Evolutionary conservation across 2,797 vertebrate species (phyloP).

Genomic region (Amblyopsis hoosieri): DNA sequence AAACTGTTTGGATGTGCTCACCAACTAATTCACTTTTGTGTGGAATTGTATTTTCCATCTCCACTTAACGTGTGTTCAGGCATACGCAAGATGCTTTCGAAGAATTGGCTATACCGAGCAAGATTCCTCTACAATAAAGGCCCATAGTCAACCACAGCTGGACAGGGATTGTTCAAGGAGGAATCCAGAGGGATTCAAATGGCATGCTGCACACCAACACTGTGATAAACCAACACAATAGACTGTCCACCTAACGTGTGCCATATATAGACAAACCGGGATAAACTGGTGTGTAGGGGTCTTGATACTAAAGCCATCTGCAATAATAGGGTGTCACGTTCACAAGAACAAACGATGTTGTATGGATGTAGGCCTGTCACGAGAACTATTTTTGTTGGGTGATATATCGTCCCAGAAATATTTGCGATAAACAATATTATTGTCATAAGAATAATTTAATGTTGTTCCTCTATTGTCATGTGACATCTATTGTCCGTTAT

Average conservation of each 20-base stretch:
- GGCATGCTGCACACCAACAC: not conserved
- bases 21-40: not conserved
- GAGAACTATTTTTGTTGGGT: no score
- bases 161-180: not conserved
- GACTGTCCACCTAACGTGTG: not conserved
- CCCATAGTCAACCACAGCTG: not conserved
- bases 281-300: constrained; percentile 8
- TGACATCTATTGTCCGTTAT: no score
- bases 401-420: no score
- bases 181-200: constrained; percentile 5
- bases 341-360: no score
- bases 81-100: not conserved
- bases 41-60: not conserved
- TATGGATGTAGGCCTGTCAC: no score
- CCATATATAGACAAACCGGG: constrained; percentile 7
- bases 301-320: constrained; percentile 2
- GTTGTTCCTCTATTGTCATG: no score
- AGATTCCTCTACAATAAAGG: not conserved
- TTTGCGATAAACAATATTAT: no score
- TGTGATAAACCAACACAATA: constrained; percentile 8
- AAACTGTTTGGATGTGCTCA: not conserved
- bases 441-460: no score
- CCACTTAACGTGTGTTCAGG: not conserved
- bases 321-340: not conserved
- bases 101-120: not conserved